Conservation (phyloP, 37 sponge, comb jelly and placozoan species). For the Ephydatia muelleri region DNA sequence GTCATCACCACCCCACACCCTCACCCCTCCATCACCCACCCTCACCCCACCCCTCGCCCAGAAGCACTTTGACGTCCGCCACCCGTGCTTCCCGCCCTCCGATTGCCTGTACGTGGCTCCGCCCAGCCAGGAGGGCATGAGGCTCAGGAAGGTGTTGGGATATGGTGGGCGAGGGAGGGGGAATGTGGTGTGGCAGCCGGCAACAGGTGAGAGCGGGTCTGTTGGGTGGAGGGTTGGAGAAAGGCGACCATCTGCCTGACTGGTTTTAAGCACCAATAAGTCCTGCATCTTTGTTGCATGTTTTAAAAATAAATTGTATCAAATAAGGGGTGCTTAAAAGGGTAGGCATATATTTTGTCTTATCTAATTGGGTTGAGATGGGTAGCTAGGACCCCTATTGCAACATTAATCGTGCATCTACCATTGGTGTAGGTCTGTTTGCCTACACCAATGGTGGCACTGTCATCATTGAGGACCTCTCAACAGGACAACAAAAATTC, state of each 20-base stretch:
- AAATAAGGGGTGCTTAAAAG: no score
- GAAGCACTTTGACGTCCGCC: conserved; percentile 19
- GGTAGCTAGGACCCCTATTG: no score
- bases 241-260: no score
- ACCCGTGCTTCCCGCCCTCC: conserved; percentile 15
- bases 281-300: no score
- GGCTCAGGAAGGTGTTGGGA: conserved; percentile 57
- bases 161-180: conserved; percentile 37
- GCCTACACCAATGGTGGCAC: conserved; percentile 75
- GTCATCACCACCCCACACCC: neutral
- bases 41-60: conserved; percentile 9
- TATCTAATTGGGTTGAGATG: no score
- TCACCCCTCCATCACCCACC: conserved; percentile 5
- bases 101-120: conserved; percentile 61
- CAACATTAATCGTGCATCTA: conserved; percentile 2
- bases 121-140: conserved; percentile 52
- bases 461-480: conserved; percentile 74
- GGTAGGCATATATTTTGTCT: no score
- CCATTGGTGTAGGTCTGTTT: conserved; percentile 65
- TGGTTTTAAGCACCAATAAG: no score
- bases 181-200: conserved; percentile 79
- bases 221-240: neutral
- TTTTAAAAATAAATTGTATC: no score
- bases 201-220: conserved; percentile 41
- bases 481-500: conserved; percentile 48